Percentiles rank a stretch among this genome's conserved stretches.
phyloP scores from a whole-genome alignment of 2,888 invertebrate species.

The Xiphydria camelus region DNA sequence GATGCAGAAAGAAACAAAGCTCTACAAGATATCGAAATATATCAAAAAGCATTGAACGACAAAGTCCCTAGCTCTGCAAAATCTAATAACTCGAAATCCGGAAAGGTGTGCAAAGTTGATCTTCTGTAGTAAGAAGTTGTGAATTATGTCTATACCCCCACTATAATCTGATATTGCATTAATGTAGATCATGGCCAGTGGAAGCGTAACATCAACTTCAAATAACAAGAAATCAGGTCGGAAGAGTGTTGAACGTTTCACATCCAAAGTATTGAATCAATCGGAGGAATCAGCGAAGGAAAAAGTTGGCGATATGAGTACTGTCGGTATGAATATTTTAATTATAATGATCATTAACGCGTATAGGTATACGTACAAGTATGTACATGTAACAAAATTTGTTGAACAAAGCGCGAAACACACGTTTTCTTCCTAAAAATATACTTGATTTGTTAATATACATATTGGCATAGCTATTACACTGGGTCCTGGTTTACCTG shows the following conservation, averaged over 20 bases:
- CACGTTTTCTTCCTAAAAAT: no score
- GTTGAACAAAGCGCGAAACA: no score
- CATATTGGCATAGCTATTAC: slow-evolving; percentile 1
- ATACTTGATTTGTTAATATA: no score
- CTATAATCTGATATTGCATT: no score
- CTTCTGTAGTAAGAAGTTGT: not conserved
- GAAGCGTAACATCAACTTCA: not conserved
- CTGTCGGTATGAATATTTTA: not conserved
- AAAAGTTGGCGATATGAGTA: slow-evolving; percentile 10
- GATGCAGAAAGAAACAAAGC: not conserved
- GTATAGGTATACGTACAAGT: not conserved
- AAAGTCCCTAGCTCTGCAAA: not conserved
- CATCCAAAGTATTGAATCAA: not conserved
- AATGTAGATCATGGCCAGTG: not conserved
- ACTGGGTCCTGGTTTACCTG: slow-evolving; percentile 3
- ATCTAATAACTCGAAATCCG: not conserved
- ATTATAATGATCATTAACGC: not conserved
- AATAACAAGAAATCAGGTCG: slow-evolving; percentile 2
- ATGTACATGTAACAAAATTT: no score
- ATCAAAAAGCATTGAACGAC: not conserved
- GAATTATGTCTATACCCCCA: no score
- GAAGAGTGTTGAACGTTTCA: slow-evolving; percentile 4
- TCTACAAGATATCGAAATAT: not conserved
- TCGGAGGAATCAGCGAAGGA: not conserved
- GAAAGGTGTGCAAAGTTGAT: not conserved